A percentile compares a stretch with the other conserved stretches of the same genome.
phyloP scores from a whole-genome alignment of 2,888 invertebrate genomes.

The Pocota personata region DNA sequence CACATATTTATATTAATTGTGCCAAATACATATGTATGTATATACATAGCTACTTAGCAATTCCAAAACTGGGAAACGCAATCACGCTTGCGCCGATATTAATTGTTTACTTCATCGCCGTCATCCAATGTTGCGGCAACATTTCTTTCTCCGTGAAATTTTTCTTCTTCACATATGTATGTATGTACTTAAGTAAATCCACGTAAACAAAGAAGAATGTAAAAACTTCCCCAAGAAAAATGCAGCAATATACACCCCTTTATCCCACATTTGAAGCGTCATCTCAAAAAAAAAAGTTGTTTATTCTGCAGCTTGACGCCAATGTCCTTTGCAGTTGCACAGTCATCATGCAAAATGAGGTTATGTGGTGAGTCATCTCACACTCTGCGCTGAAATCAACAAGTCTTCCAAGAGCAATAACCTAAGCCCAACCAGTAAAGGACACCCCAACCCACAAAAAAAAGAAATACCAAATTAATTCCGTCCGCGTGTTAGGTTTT shows the following conservation, averaged over 20 bases:
- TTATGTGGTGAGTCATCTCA: constrained; percentile 58
- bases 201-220: constrained; percentile 33
- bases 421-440: constrained; percentile 49
- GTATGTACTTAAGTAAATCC: constrained; percentile 16
- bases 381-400: constrained; percentile 49
- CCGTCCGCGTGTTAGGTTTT: constrained; percentile 54
- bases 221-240: neutral
- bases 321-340: constrained; percentile 37
- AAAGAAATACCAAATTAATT: constrained; percentile 31
- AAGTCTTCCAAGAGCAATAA: constrained; percentile 63
- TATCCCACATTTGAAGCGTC: neutral
- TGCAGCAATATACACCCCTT: constrained; percentile 1
- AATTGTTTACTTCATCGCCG: constrained; percentile 17
- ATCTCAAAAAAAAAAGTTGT: neutral
- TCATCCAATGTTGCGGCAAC: constrained; percentile 53
- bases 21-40: neutral
- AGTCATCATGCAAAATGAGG: constrained; percentile 44
- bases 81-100: constrained; percentile 19
- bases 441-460: constrained; percentile 29
- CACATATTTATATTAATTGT: neutral
- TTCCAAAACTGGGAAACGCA: neutral
- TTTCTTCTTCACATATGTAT: neutral
- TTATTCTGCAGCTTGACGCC: constrained; percentile 5
- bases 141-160: neutral
- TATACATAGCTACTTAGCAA: neutral